These are phyloP conservation scores for Ivindomyrus marchei DNA, from an alignment of 2,113 vertebrate species.

Conservation along the genomic window DNA sequence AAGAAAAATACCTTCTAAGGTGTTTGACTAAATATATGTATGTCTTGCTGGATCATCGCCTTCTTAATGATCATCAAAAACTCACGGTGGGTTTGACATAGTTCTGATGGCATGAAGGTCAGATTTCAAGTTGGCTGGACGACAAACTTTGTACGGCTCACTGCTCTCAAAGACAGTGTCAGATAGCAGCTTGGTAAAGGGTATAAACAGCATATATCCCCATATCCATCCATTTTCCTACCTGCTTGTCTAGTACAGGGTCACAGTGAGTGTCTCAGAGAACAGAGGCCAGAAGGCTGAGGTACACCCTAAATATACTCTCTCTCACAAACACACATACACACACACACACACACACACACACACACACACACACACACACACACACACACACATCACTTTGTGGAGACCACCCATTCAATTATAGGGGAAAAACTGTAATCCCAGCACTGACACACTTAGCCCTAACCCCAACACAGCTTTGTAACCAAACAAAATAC, in stretches of 20 bases:
- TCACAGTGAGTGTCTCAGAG: neutral
- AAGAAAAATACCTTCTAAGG: neutral
- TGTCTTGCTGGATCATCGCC: neutral
- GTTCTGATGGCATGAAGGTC: neutral
- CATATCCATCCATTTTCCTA: neutral
- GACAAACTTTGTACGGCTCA: neutral
- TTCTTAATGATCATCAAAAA: neutral
- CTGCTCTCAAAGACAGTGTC: neutral
- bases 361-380: neutral
- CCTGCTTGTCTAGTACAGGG: neutral
- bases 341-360: neutral
- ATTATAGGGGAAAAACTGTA: neutral
- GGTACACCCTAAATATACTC: neutral
- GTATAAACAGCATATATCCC: neutral
- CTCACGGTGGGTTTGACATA: neutral
- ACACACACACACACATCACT: neutral
- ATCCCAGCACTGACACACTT: neutral
- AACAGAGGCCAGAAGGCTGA: neutral
- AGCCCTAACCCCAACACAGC: neutral
- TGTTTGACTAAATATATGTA: neutral
- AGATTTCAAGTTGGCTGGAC: neutral
- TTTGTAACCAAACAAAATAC: neutral
- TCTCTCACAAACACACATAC: neutral
- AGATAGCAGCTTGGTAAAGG: conserved; percentile 1
- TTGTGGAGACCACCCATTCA: neutral